These are phyloP conservation scores for Eremobia ochroleuca DNA, from an alignment of 2,888 invertebrate genomes.

Conservation along the genomic window DNA sequence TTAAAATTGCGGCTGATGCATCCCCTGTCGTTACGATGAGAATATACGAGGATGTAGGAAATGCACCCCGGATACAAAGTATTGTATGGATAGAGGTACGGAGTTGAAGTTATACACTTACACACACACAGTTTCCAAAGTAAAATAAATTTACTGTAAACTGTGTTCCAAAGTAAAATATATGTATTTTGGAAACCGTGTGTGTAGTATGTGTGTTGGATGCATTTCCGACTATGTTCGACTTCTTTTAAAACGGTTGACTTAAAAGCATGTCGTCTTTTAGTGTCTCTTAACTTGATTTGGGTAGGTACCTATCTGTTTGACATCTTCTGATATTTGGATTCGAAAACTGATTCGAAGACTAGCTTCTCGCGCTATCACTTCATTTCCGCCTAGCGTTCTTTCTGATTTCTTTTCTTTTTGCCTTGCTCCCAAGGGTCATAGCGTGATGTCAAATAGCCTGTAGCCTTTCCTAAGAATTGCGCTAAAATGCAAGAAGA, in stretches of 20 bases:
- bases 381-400: too few relatives aligned
- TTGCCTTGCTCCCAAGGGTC: too few relatives aligned
- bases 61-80: conserved; percentile 1
- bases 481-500: too few relatives aligned
- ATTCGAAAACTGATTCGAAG: neutral
- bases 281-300: neutral
- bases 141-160: too few relatives aligned
- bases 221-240: neutral
- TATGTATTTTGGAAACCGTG: neutral
- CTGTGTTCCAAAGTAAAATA: too few relatives aligned
- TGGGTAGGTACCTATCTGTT: neutral
- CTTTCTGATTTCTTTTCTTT: too few relatives aligned
- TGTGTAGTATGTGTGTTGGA: too few relatives aligned
- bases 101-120: too few relatives aligned
- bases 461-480: too few relatives aligned
- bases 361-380: too few relatives aligned
- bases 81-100: conserved; percentile 3
- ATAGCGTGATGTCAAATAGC: too few relatives aligned
- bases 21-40: conserved; percentile 19
- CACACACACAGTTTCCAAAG: too few relatives aligned
- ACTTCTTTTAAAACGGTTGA: neutral
- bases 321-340: neutral
- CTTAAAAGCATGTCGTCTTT: neutral
- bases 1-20: neutral
- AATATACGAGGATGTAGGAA: neutral